Conservation (phyloP, 2,888 invertebrate genomes). For the Drosophila crucigera region DNA sequence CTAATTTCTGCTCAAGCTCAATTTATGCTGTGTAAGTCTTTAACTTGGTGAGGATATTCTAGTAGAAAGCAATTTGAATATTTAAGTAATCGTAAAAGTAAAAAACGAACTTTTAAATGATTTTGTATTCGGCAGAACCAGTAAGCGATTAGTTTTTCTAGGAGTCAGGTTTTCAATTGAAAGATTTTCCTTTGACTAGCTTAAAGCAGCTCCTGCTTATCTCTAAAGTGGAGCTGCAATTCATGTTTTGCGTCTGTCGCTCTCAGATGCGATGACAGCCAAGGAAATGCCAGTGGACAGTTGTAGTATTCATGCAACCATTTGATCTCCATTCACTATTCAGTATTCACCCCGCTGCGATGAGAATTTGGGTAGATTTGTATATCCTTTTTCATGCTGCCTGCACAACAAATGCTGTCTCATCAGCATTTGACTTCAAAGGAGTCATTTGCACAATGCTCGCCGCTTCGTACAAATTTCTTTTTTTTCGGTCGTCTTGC, state of each 20-base stretch:
- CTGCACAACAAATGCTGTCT: constrained; percentile 76
- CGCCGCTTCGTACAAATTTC: constrained; percentile 7
- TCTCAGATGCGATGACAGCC: constrained; percentile 25
- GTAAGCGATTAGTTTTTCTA: no score
- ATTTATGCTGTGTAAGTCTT: neutral
- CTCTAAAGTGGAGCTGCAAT: neutral
- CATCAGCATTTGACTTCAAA: constrained; percentile 77
- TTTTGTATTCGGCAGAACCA: neutral
- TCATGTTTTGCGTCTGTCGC: neutral
- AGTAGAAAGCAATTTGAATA: neutral
- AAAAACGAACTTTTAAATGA: neutral
- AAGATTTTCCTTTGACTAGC: neutral
- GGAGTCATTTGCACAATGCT: constrained; percentile 77
- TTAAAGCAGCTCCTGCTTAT: neutral
- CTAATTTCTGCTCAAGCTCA: neutral
- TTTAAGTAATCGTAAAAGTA: neutral
- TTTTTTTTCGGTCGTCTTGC: constrained; percentile 16
- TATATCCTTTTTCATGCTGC: constrained; percentile 54
- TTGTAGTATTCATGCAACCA: constrained; percentile 33
- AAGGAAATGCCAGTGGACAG: constrained; percentile 31
- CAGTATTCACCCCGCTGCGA: constrained; percentile 35
- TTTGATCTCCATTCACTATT: constrained; percentile 30
- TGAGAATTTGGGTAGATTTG: constrained; percentile 7
- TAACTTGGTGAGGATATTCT: neutral
- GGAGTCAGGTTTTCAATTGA: constrained; percentile 1